phyloP scores from a whole-genome alignment of 2,888 invertebrate species.

The Plebejus argus region DNA sequence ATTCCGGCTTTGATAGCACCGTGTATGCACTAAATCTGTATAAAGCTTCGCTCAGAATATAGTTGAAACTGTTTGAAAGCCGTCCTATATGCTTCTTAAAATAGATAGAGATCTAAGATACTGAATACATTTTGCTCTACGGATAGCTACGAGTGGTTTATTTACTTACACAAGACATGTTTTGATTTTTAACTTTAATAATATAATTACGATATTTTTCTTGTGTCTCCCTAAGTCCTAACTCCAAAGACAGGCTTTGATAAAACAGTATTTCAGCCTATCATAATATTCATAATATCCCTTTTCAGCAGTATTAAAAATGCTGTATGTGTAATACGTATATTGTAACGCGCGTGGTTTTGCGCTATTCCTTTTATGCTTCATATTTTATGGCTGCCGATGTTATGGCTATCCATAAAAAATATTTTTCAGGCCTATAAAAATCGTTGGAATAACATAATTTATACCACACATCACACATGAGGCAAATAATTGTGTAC shows the following conservation, averaged over 20 bases:
- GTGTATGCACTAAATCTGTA: conserved; percentile 18
- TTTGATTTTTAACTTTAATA: too few relatives aligned
- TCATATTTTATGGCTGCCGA: not conserved
- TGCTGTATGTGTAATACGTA: not conserved
- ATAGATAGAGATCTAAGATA: not conserved
- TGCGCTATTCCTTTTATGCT: not conserved
- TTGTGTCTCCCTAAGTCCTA: too few relatives aligned
- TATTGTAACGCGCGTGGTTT: not conserved
- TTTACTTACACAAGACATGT: not conserved
- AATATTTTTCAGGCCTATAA: not conserved
- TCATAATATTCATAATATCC: not conserved
- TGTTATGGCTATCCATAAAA: not conserved
- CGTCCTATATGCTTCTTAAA: not conserved
- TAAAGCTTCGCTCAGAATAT: not conserved
- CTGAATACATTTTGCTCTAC: not conserved
- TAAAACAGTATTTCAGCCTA: too few relatives aligned
- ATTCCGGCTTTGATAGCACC: not conserved
- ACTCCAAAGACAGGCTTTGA: too few relatives aligned
- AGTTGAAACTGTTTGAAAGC: not conserved
- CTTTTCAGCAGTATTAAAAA: not conserved
- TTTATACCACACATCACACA: not conserved
- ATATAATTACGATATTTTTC: too few relatives aligned
- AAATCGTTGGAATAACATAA: not conserved
- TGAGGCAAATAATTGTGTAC: not conserved
- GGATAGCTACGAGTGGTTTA: not conserved